These are phyloP conservation scores for Rugalucina vietnamica DNA, from an alignment of 2,888 invertebrate species.

Conservation along the genomic window DNA sequence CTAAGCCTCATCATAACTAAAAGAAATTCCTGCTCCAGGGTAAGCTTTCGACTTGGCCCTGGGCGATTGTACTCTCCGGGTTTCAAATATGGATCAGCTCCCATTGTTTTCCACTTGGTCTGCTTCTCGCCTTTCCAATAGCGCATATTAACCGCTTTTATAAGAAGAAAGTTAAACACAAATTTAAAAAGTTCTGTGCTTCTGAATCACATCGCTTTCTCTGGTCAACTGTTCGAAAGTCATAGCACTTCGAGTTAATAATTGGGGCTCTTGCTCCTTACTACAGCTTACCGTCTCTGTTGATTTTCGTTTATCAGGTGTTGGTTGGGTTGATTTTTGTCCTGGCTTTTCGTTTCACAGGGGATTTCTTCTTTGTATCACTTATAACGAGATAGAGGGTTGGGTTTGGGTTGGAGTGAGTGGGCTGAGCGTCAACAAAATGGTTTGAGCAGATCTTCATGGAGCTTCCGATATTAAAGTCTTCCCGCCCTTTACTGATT, in stretches of 20 bases:
- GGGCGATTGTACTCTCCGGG: not conserved
- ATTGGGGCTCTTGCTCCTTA: not conserved
- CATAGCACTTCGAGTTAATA: not conserved
- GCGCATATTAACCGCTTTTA: slow-evolving; percentile 2
- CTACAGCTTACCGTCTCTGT: too few relatives aligned
- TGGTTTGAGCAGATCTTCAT: slow-evolving; percentile 18
- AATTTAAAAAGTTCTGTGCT: slow-evolving; percentile 25
- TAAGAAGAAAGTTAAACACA: slow-evolving; percentile 22
- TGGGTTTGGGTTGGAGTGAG: not conserved
- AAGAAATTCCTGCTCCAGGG: slow-evolving; percentile 36
- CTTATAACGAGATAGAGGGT: not conserved
- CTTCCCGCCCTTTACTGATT: not conserved
- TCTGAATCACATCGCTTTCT: slow-evolving; percentile 27
- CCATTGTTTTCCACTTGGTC: slow-evolving; percentile 18
- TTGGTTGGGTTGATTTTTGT: not conserved
- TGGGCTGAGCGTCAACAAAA: slow-evolving; percentile 3
- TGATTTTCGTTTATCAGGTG: not conserved
- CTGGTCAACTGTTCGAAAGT: slow-evolving; percentile 4
- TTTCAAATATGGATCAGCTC: not conserved
- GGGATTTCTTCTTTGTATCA: not conserved
- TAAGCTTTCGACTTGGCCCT: slow-evolving; percentile 33
- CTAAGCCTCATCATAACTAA: slow-evolving; percentile 36
- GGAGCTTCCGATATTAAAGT: not conserved
- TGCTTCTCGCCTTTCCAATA: slow-evolving; percentile 40
- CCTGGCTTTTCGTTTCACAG: not conserved